Base-by-base conservation (phyloP, 2,888 invertebrate species). In the Flexamia atlantica region DNA sequence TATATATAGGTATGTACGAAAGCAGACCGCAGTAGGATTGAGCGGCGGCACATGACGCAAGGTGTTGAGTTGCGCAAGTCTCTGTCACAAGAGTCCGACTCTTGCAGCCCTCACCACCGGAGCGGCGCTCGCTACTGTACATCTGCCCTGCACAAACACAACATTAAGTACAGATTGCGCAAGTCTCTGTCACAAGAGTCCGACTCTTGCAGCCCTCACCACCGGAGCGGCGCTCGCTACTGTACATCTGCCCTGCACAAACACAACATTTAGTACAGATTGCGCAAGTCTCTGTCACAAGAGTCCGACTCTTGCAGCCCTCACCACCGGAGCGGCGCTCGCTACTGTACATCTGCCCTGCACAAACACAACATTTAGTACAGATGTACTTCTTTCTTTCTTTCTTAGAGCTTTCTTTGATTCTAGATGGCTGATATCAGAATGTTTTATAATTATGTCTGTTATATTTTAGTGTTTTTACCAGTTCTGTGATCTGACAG, bases 261-360 rank as follows among this genome's bases (percentile, higher is more conserved):
- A 36, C 36, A 36, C n/a, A n/a, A n/a, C n/a, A n/a, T n/a, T n/a
- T n/a, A n/a, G n/a, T n/a, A n/a, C n/a, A n/a, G n/a, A n/a, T 64
- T 64, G 30, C 64, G 64, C 57, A 64, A 30, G 30, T 28, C 64
- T 64, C 64, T 17, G 25, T 64, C 64, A 28, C 57, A 20, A 68
- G 36, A 68, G 32, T 68, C n/a, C 9, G 23, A 30, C 72, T 72
- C 72, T 40, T 40, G 40, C 14, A 72, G 72, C 72, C 42, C 25
- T 72, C 40, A 68, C 42, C 72, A 72, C 20, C 36, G 72, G n/a
- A 40, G 72, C 23, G 72, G 12, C 40, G 72, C 72, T 36, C 72
- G 72, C 72, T 72, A 72, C 72, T 72, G 72, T 72, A 40, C 25
- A 72, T 72, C 36, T 72, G 72, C 72, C 72, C 72, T 72, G 40